These are phyloP conservation scores for Nasua narica DNA, from an alignment of 2,797 vertebrate genomes.

Conservation along the genomic window DNA sequence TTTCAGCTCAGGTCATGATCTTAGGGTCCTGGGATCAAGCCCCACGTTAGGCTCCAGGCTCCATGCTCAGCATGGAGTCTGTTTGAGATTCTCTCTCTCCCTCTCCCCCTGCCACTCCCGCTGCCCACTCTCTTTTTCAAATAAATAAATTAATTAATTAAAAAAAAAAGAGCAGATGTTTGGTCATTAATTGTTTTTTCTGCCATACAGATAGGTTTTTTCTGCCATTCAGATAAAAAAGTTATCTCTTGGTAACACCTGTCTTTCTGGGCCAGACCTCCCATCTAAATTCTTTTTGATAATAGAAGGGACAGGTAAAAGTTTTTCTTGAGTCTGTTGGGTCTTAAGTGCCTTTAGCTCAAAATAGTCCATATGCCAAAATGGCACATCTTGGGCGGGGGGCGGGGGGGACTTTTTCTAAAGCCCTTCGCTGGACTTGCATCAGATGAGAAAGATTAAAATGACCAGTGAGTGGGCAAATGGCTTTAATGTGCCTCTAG, in stretches of 20 bases:
- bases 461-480: not conserved
- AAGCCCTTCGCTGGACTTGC: not conserved
- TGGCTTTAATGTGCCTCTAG: not conserved
- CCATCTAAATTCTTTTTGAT: not conserved
- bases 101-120: not conserved
- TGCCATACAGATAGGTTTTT: not conserved
- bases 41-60: not conserved
- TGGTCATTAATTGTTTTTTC: not conserved
- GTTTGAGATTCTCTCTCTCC: not conserved
- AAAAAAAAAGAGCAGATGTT: not conserved
- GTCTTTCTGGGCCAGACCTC: not conserved
- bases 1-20: not conserved
- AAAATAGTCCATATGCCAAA: not conserved
- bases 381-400: not conserved
- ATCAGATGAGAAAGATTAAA: constrained; percentile 1
- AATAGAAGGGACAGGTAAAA: not conserved
- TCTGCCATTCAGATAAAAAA: not conserved
- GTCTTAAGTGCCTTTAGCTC: not conserved
- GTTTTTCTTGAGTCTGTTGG: not conserved
- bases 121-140: not conserved
- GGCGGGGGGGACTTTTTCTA: not conserved
- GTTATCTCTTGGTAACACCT: not conserved
- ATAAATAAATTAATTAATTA: not conserved
- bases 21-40: not conserved
- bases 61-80: not conserved